Evolutionary conservation across 2,888 invertebrate species (phyloP).

Genomic region (Galerucella calmariensis): DNA sequence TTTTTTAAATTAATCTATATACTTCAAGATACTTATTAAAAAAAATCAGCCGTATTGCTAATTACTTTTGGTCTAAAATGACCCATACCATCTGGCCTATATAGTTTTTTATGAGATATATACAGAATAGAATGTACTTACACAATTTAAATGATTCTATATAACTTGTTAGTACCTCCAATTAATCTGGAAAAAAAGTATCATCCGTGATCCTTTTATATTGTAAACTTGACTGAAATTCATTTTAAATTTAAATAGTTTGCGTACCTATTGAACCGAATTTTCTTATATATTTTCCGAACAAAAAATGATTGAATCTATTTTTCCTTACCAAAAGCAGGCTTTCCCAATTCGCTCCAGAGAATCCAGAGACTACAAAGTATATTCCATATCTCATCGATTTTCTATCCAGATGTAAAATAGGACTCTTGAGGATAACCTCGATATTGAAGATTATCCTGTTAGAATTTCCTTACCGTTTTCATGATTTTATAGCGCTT

Average conservation of each 20-base stretch:
- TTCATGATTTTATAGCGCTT: conserved; percentile 31
- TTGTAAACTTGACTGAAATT: not conserved
- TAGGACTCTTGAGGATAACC: conserved; percentile 38
- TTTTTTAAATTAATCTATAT: too few relatives aligned
- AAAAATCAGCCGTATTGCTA: too few relatives aligned
- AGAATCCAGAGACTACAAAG: conserved; percentile 33
- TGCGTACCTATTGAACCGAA: conserved; percentile 2
- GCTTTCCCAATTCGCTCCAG: conserved; percentile 19
- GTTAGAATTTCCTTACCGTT: conserved; percentile 37
- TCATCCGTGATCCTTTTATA: not conserved
- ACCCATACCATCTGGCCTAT: too few relatives aligned
- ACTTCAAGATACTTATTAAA: too few relatives aligned
- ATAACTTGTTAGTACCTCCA: too few relatives aligned
- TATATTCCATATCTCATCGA: conserved; percentile 37
- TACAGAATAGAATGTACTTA: too few relatives aligned
- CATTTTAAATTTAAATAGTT: conserved; percentile 10
- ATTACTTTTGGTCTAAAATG: too few relatives aligned
- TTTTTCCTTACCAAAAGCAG: conserved; percentile 15
- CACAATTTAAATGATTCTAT: too few relatives aligned
- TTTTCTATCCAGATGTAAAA: conserved; percentile 37
- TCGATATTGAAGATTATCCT: conserved; percentile 39
- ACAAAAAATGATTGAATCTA: conserved; percentile 24
- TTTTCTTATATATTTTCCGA: conserved; percentile 18
- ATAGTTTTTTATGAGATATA: too few relatives aligned
- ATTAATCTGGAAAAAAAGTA: too few relatives aligned